Conservation (phyloP, 2,113 vertebrate genomes). For the Clinocottus analis region DNA sequence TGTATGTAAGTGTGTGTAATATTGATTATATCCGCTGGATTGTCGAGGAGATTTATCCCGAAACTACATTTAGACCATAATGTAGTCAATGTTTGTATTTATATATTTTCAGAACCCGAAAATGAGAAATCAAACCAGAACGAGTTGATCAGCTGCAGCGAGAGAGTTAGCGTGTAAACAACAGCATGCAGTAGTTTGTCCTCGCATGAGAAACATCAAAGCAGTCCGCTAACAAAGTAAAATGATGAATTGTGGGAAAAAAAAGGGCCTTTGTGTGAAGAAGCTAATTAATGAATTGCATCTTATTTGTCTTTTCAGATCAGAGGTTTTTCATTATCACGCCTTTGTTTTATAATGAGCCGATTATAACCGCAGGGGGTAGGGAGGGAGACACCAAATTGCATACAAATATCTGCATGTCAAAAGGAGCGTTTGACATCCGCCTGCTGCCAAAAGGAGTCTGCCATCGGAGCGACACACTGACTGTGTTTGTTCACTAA, state of each 20-base stretch:
- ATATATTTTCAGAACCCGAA: background rate
- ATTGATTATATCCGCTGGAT: background rate
- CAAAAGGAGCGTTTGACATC: background rate
- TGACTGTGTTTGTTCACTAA: background rate
- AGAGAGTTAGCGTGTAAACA: background rate
- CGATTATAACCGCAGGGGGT: background rate
- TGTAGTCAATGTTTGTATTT: background rate
- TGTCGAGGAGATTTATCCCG: background rate
- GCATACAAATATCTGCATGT: background rate
- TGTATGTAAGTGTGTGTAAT: background rate
- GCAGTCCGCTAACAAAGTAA: background rate
- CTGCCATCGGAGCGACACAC: slow-evolving; percentile 7
- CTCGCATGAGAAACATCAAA: background rate
- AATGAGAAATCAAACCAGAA: background rate
- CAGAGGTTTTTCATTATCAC: background rate
- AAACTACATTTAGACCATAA: background rate
- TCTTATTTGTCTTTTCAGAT: slow-evolving; percentile 1
- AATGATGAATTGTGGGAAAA: background rate
- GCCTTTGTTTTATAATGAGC: background rate
- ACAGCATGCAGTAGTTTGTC: background rate
- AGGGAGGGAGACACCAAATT: background rate
- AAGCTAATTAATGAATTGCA: background rate
- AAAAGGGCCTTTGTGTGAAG: background rate
- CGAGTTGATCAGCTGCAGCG: background rate
- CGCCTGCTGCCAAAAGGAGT: background rate